Base-by-base conservation (phyloP, 2,113 vertebrate species). In the Lophius piscatorius region DNA sequence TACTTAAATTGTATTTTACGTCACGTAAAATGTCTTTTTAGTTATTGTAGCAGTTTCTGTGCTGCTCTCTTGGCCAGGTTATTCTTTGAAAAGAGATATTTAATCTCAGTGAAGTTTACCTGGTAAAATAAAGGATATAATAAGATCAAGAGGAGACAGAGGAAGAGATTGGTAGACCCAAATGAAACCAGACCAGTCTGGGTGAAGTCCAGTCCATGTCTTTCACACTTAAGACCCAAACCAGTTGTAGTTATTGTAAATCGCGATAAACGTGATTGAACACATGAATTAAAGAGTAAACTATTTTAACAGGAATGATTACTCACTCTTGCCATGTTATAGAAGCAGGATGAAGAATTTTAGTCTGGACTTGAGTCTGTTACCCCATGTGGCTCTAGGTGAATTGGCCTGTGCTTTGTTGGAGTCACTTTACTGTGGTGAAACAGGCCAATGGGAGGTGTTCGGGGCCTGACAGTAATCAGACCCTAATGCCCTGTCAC, bases 401-500 rank as follows among this genome's bases (percentile, higher is more conserved):
- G 36, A 46, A 1, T 17, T 16, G 34, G 55, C 35, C 35, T 41
- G 56, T 61, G 51, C 23, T 70, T 42, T 42, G 44, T 39, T 31
- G 48, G 64, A 64, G 54, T 26, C 10, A 2, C 69, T 52, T 39
- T 39, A 38, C 35, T 12, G 4, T 57, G 49, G 18, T 68, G 64
- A 57, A 70, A 26, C 47, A 55, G 58, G 38, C 51, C 50, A 36
- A 46, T 11, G 70, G 73, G 75, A 77, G 63, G 59, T 59, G 52
- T 55, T 63, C 29, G 36, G 57, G 48, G 48, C 3, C 34, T 70
- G 71, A 80, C 72, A 60, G 80, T 81, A 89, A 88, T 89, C 82
- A 81, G 63, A 79, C 24, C 71, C 79, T 81, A 83, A 87, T 78
- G 62, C 70, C 5, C 33, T 26, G 66, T 83, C 63, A 74, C 81